phyloP scores from a whole-genome alignment of 2,797 vertebrate genomes.

The Ctenopoma multispine region DNA sequence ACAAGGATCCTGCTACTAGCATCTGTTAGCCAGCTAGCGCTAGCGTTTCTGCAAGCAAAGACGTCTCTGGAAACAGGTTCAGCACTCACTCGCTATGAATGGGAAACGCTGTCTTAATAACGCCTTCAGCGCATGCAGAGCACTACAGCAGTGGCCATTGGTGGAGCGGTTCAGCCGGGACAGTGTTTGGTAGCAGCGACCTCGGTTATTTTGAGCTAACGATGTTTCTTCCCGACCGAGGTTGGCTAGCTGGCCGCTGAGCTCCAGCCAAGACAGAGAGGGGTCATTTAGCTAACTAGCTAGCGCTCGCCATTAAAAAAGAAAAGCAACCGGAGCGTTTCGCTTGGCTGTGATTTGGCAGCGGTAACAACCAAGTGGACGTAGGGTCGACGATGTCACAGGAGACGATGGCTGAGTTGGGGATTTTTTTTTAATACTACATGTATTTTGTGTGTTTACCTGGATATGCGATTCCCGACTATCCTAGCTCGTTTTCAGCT shows the following conservation, averaged over 20 bases:
- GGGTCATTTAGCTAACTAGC: constrained; percentile 83
- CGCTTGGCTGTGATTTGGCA: constrained; percentile 44
- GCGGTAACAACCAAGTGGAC: constrained; percentile 24
- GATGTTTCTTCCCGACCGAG: constrained; percentile 47
- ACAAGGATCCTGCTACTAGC: constrained; percentile 45
- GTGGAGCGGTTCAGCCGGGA: neutral
- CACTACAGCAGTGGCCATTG: neutral
- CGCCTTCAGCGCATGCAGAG: constrained; percentile 2
- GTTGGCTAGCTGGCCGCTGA: constrained; percentile 78
- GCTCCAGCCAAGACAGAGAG: constrained; percentile 78
- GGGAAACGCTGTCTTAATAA: constrained; percentile 17
- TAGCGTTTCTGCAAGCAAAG: constrained; percentile 49
- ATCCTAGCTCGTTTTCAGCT: constrained; percentile 86
- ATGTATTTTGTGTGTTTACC: constrained; percentile 86
- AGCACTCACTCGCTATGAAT: constrained; percentile 52
- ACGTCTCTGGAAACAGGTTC: constrained; percentile 41
- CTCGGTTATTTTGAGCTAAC: constrained; percentile 61
- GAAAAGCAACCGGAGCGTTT: constrained; percentile 47
- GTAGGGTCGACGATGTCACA: constrained; percentile 59
- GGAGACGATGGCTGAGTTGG: constrained; percentile 34
- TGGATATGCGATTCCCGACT: constrained; percentile 88
- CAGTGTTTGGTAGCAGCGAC: constrained; percentile 29
- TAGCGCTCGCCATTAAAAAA: constrained; percentile 71
- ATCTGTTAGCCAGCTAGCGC: constrained; percentile 66
- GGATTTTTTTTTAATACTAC: constrained; percentile 63